Percentiles rank a stretch among this genome's conserved stretches.
Conservation (phyloP, 2,113 vertebrate genomes). For the Sapajus apella region DNA sequence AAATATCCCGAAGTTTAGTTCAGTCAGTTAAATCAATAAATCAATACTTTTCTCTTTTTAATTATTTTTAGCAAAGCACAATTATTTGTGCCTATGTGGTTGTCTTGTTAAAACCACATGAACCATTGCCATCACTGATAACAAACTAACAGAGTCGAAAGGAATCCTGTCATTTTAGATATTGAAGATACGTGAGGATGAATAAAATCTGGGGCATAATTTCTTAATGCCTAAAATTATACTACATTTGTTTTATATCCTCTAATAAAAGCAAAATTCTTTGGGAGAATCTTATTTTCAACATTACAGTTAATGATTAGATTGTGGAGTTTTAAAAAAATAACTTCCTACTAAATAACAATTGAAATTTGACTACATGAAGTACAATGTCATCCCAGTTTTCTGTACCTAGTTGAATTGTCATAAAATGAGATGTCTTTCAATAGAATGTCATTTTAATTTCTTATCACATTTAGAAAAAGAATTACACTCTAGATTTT, state of each 20-base stretch:
- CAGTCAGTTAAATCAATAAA: background rate
- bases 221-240: background rate
- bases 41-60: background rate
- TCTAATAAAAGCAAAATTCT: background rate
- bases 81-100: background rate
- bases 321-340: background rate
- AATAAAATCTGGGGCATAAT: background rate
- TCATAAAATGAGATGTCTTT: background rate
- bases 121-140: background rate
- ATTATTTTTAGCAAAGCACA: background rate
- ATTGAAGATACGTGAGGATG: background rate
- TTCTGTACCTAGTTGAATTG: background rate
- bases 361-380: background rate
- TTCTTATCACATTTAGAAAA: slow-evolving; percentile 25
- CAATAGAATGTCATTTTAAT: background rate
- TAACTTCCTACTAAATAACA: background rate
- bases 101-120: background rate
- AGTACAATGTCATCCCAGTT: background rate
- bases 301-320: background rate
- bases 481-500: background rate
- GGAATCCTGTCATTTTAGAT: background rate
- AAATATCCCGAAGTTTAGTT: background rate
- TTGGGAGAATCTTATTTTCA: background rate
- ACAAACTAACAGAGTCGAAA: background rate
- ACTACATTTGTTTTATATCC: background rate